Base-by-base conservation (phyloP, 2,888 invertebrate genomes). In the Polyommatus icarus region DNA sequence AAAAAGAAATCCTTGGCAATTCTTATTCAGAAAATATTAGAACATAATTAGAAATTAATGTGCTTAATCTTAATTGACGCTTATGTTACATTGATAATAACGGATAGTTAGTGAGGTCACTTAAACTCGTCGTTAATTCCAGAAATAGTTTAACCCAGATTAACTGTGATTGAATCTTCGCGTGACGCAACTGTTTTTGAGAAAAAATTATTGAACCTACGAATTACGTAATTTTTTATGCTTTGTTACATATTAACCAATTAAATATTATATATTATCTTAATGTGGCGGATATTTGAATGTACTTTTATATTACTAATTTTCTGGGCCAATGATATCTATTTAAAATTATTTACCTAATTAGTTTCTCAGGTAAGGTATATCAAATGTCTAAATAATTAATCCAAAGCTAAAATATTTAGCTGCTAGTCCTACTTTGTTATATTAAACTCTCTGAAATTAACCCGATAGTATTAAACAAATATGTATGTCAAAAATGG, bases 1-100 rank as follows among this genome's bases (percentile, higher is more conserved):
- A 78, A 76, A 59, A 72, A 78, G 7, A 76, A 76, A 76, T 76
- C 76, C 15, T 79, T 78, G n/a, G 32, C 5, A 32, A 46, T 20
- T 73, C 5, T 24, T 15, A 40, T 73, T 40, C 20, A 24, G 0
- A 15, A 40, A 72, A 36, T 73, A 50, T 40, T 40, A 10, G 10
- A n/a, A 10, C 20, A 40, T 73, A 46, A 46, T 46, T 20, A 40
- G 5, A 20, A 10, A 72, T 46, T 46, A 46, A 73, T 5, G 10
- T 54, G 50, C 4, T 20, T 73, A 46, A 73, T 46, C 24, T 20
- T 40, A 20, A 73, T 73, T n/a, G 73, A 24, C 46, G 73, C 46
- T 24, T 24, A 73, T 10, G 24, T 73, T 46, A 24, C 20, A 73
- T 46, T 40, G 40, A 32, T 20, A 46, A 24, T 18, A 5, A 73